These are phyloP conservation scores for Nanger granti DNA, from an alignment of 2,113 vertebrate genomes.

Conservation along the genomic window DNA sequence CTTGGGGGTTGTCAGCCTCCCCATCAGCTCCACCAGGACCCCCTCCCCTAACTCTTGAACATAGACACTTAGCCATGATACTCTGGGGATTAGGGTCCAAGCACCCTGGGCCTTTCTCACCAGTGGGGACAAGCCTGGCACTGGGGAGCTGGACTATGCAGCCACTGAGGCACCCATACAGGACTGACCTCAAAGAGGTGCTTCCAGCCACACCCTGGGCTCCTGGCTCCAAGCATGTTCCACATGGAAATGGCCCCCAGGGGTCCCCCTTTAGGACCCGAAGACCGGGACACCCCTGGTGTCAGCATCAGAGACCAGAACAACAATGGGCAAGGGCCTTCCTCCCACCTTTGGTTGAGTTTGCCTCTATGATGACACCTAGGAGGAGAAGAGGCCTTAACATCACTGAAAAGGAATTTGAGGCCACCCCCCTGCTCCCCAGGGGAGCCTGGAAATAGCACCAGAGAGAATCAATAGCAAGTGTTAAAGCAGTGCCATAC, in stretches of 20 bases:
- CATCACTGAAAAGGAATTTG: neutral
- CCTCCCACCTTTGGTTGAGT: neutral
- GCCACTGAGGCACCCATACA: neutral
- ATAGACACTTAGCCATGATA: neutral
- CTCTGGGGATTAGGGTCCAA: neutral
- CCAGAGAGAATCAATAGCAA: too few relatives aligned
- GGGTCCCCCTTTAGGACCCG: neutral
- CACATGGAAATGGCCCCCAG: neutral
- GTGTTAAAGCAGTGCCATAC: neutral
- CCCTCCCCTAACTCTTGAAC: neutral
- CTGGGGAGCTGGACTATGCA: neutral
- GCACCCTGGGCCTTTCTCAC: neutral
- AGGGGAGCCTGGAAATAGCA: neutral
- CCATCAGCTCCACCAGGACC: neutral
- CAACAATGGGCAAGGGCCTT: neutral
- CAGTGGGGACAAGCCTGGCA: neutral
- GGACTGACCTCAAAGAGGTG: neutral
- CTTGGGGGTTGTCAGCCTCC: neutral
- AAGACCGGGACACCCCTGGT: neutral
- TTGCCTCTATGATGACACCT: neutral
- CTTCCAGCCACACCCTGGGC: neutral
- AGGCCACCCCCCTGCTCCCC: neutral
- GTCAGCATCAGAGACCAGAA: neutral
- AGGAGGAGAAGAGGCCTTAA: neutral
- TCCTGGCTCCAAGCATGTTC: neutral